Evolutionary conservation across 2,113 vertebrate species (phyloP), one percentile per base, ranked within the genome.

Genomic region (Nipponia nippon): DNA sequence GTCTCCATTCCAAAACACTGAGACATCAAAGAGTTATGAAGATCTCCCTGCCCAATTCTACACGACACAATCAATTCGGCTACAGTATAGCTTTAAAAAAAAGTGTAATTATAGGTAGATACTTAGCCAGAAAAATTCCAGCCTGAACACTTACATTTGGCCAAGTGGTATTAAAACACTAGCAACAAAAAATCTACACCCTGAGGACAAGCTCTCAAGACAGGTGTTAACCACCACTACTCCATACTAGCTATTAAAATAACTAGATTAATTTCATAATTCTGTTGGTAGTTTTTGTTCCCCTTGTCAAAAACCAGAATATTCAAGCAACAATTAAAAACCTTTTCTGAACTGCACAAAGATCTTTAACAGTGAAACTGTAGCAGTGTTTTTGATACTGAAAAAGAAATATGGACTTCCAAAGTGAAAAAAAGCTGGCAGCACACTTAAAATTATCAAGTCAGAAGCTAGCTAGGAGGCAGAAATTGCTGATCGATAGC

Each of bases 401-500:
- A 44, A 65, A 44, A 71, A 38, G 3, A 79, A 70, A 75, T 11
- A 38, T 0, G 0, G 16, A 50, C 32, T 55, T 73, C 16, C 9
- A 55, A 69, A 72, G 47, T 1, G 3, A 7, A n/a, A 27, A 27
- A 67, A 38, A 47, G 25, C 36, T 55, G 7, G 32, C 27, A 73
- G 16, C 27, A 36, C 3, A 19, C 20, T 62, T 63, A 13, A 55
- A 52, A 62, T 62, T 53, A 30, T 42, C 36, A 55, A 49, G 29
- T 38, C 34, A 84, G 21, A 85, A 47, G 40, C 5, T 52, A 6
- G 27, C 11, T n/a, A 17, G 16, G 14, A 63, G n/a, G 16, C 34
- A 90, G 55, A 85, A 70, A 58, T 5, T 46, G 17, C 36, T 62
- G 15, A 56, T 70, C 23, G 82, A 75, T 9, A 62, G 46, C 32